Evolutionary conservation across 2,888 invertebrate genomes (phyloP).

Genomic region (Callinectes sapidus): DNA sequence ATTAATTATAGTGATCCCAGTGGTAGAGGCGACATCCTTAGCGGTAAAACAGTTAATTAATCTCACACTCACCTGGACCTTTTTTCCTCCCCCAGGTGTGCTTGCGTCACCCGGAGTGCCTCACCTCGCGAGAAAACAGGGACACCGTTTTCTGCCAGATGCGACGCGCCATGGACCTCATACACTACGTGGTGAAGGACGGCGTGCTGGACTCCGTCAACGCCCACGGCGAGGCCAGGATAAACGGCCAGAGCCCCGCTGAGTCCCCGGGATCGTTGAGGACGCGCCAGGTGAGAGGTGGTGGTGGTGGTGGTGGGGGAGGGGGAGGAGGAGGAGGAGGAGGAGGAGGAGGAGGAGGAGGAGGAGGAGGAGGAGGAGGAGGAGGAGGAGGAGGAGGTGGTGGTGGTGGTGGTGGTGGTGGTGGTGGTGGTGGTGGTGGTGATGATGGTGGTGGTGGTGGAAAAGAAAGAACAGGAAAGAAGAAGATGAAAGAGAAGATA

Average conservation of each 20-base stretch:
- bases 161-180: constrained; percentile 96
- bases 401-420: neutral
- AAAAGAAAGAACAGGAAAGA: neutral
- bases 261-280: constrained; percentile 67
- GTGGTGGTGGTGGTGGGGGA: neutral
- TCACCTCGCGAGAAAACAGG: constrained; percentile 93
- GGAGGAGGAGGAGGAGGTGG: neutral
- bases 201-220: constrained; percentile 84
- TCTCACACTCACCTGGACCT: neutral
- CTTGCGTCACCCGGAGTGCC: constrained; percentile 94
- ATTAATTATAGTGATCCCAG: no score
- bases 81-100: constrained; percentile 82
- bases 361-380: neutral
- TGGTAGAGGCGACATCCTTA: no score
- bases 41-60: no score
- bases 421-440: neutral
- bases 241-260: constrained; percentile 72
- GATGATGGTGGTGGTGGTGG: neutral
- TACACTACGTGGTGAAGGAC: constrained; percentile 97
- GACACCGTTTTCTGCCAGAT: constrained; percentile 99
- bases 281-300: constrained; percentile 57
- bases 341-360: no score
- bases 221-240: constrained; percentile 62
- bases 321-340: neutral
- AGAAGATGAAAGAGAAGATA: neutral